phyloP scores from a whole-genome alignment of 2,113 vertebrate genomes.

The Eidolon helvum region DNA sequence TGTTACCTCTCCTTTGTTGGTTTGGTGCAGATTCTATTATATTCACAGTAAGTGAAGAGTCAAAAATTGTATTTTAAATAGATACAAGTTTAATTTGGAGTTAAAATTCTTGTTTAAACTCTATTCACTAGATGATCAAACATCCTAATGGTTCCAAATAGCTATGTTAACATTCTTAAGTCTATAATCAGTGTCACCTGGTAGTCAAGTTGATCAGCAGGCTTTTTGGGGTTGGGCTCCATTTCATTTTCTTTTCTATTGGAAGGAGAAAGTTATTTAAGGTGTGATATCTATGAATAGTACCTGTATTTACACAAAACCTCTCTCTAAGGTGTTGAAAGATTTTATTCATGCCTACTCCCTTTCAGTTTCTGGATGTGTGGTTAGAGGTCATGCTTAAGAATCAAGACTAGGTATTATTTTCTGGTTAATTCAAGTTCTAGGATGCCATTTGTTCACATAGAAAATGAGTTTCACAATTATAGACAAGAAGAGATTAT shows the following conservation, averaged over 20 bases:
- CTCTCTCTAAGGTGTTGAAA: slow-evolving; percentile 14
- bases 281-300: slow-evolving; percentile 56
- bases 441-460: neutral
- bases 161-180: neutral
- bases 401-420: neutral
- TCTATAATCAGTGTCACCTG: neutral
- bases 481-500: neutral
- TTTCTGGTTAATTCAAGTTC: neutral
- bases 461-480: neutral
- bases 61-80: slow-evolving; percentile 18
- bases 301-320: slow-evolving; percentile 34
- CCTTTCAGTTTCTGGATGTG: neutral
- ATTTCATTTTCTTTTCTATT: slow-evolving; percentile 31
- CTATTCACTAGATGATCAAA: neutral
- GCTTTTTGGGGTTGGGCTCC: slow-evolving; percentile 32
- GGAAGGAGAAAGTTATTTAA: slow-evolving; percentile 63
- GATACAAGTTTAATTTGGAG: neutral
- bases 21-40: neutral
- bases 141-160: neutral
- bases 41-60: neutral
- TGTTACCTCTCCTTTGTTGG: neutral
- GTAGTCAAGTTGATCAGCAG: neutral
- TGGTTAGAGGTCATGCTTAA: slow-evolving; percentile 11
- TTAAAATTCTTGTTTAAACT: slow-evolving; percentile 22
- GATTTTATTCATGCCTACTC: neutral